These are phyloP conservation scores for Chironomus striatipennis DNA, from an alignment of 1,140 invertebrate genomes.

Conservation along the genomic window DNA sequence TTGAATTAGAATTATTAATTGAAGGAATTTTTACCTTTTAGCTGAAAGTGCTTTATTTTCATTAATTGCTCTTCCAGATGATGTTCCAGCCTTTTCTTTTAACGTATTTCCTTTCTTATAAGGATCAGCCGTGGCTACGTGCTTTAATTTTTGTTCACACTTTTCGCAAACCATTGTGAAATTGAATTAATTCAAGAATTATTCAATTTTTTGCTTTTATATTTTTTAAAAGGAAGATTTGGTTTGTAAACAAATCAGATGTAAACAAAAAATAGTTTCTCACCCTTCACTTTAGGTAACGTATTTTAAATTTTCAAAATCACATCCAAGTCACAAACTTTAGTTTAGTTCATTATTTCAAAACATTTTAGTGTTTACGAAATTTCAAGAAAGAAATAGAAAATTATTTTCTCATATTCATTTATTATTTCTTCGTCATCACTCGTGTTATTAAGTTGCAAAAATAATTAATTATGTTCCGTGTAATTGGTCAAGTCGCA, in stretches of 20 bases:
- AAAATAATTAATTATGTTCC: not conserved
- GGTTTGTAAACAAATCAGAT: too few relatives aligned
- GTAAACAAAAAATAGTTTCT: too few relatives aligned
- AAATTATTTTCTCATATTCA: not conserved
- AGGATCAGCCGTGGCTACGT: slow-evolving; percentile 83
- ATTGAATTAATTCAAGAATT: not conserved
- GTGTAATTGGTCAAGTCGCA: slow-evolving; percentile 27
- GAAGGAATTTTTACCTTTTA: not conserved
- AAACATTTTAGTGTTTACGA: not conserved
- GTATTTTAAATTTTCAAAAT: not conserved
- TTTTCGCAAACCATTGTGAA: slow-evolving; percentile 82
- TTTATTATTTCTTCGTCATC: not conserved
- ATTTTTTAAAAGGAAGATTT: too few relatives aligned
- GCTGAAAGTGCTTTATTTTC: slow-evolving; percentile 80
- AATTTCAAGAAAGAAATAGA: not conserved
- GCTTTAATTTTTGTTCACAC: slow-evolving; percentile 81
- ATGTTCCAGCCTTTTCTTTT: slow-evolving; percentile 61
- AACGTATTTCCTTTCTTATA: slow-evolving; percentile 90
- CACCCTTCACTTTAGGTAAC: not conserved
- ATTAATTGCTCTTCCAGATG: slow-evolving; percentile 64
- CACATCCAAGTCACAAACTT: too few relatives aligned
- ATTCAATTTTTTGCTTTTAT: too few relatives aligned
- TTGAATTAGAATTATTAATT: too few relatives aligned
- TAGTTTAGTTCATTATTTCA: not conserved
- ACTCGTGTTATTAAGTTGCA: not conserved